These are phyloP conservation scores for Sigmodon hispidus DNA, from an alignment of 2,113 vertebrate species.

Conservation along the genomic window DNA sequence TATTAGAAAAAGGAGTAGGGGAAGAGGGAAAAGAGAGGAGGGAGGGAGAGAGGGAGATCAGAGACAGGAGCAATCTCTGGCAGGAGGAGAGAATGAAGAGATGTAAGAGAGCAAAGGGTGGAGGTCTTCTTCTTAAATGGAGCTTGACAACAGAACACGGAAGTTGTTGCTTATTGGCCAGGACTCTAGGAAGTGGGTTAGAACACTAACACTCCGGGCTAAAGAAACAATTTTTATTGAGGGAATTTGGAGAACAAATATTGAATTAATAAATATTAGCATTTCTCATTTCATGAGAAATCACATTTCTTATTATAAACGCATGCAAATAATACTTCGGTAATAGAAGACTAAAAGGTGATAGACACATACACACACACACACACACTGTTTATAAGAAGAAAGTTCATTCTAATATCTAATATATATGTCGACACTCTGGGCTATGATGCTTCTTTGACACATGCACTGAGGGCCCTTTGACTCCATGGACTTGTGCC, in stretches of 20 bases:
- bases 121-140: no score
- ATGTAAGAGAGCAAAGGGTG: no score
- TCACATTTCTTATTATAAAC: not conserved
- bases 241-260: constrained; percentile 3
- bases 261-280: not conserved
- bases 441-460: constrained; percentile 32
- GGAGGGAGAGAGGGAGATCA: no score
- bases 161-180: no score
- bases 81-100: no score
- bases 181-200: no score
- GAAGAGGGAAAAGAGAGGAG: no score
- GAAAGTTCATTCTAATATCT: constrained; percentile 12
- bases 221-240: constrained; percentile 1
- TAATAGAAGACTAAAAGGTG: constrained; percentile 37
- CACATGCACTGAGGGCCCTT: constrained; percentile 10
- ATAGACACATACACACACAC: not conserved
- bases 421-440: constrained; percentile 25
- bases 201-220: no score
- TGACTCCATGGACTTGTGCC: constrained; percentile 57
- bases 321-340: not conserved
- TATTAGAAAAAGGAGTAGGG: no score
- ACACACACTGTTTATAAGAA: constrained; percentile 11
- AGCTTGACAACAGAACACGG: no score
- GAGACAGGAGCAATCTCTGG: no score
- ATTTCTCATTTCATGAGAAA: not conserved